These are phyloP conservation scores for Melanotaenia parkinsoni DNA, from an alignment of 2,797 vertebrate species.

Conservation along the genomic window DNA sequence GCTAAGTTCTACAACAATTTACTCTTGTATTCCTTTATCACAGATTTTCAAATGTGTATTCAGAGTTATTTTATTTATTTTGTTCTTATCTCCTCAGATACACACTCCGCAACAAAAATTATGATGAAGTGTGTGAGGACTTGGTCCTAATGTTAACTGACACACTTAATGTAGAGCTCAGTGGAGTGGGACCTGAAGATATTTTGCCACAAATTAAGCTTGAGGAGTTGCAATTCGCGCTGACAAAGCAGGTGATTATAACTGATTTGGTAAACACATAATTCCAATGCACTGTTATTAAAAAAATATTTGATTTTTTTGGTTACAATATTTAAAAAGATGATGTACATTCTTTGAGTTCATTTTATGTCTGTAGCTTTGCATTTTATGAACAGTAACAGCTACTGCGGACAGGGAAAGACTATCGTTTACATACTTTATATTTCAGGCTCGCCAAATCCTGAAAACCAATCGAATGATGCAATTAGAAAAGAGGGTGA, in stretches of 20 bases:
- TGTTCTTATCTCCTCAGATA: constrained; percentile 58
- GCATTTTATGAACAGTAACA: no score
- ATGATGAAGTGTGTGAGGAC: constrained; percentile 82
- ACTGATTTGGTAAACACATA: constrained; percentile 1
- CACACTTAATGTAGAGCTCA: constrained; percentile 71
- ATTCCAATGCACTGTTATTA: not conserved
- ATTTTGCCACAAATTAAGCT: constrained; percentile 63
- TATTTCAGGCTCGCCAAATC: constrained; percentile 71
- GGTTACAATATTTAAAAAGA: not conserved
- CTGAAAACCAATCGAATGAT: constrained; percentile 73
- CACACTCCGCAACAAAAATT: constrained; percentile 68
- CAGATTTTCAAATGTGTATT: not conserved
- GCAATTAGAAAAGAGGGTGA: constrained; percentile 72
- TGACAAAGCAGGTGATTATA: constrained; percentile 68
- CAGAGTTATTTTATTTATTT: constrained; percentile 1
- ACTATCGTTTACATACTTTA: not conserved
- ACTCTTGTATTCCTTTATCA: not conserved
- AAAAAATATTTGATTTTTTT: constrained; percentile 9
- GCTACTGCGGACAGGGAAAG: not conserved
- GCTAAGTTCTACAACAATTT: not conserved
- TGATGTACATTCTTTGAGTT: not conserved
- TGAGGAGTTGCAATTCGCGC: constrained; percentile 73
- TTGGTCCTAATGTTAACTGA: constrained; percentile 79
- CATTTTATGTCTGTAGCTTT: not conserved
- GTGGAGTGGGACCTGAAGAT: constrained; percentile 78